Evolutionary conservation across 2,888 invertebrate genomes (phyloP).

Genomic region (Pomacea canaliculata): DNA sequence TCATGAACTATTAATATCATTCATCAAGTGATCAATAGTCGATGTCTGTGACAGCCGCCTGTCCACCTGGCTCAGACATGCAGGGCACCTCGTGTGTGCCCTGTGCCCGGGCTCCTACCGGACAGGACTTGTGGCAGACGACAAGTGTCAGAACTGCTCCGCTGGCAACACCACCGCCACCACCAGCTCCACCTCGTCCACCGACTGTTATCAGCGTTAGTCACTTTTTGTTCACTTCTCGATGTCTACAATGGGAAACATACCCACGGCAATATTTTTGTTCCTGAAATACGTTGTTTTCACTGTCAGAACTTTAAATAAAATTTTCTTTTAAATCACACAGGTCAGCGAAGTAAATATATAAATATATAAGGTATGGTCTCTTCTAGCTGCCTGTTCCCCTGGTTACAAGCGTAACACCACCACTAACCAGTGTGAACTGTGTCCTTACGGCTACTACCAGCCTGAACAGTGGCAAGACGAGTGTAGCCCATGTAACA

Average conservation of each 20-base stretch:
- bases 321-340: no score
- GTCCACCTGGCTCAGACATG: constrained; percentile 19
- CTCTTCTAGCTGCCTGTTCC: constrained; percentile 11
- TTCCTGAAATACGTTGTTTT: no score
- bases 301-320: no score
- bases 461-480: constrained; percentile 29
- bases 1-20: neutral
- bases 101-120: constrained; percentile 26
- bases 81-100: constrained; percentile 10
- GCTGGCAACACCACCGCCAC: constrained; percentile 18
- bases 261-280: no score
- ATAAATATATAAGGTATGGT: neutral
- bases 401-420: constrained; percentile 2
- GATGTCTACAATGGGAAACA: no score
- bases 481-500: constrained; percentile 18
- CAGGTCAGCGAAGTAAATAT: neutral
- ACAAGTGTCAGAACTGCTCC: constrained; percentile 13
- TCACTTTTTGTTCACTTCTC: neutral
- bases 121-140: neutral
- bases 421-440: constrained; percentile 6
- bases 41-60: neutral
- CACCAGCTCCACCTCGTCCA: neutral
- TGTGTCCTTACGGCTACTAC: constrained; percentile 21
- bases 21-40: neutral
- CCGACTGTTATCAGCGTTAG: constrained; percentile 10